Conservation (phyloP, 2,797 vertebrate genomes). For the Distichodus sexfasciatus region DNA sequence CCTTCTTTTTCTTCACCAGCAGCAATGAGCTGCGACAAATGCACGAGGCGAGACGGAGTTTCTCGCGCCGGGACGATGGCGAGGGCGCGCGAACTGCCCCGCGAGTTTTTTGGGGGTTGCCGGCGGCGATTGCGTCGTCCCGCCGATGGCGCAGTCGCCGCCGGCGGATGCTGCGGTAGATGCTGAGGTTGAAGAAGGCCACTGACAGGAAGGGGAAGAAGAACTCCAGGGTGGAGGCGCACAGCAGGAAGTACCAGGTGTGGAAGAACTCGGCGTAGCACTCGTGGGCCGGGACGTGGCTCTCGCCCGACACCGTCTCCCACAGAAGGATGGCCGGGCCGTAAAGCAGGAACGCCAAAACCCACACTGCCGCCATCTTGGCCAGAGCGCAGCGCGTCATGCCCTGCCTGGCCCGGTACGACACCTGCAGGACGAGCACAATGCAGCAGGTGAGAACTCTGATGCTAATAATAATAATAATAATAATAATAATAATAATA, state of each 20-base stretch:
- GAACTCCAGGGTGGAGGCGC: constrained; percentile 84
- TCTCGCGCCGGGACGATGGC: constrained; percentile 14
- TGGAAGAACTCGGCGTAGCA: constrained; percentile 72
- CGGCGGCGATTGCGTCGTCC: constrained; percentile 48
- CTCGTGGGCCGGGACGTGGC: constrained; percentile 65
- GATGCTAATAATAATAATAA: too few species aligned
- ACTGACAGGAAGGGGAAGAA: constrained; percentile 81
- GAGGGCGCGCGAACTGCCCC: constrained; percentile 38
- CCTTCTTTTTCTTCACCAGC: constrained; percentile 58
- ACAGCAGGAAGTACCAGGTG: constrained; percentile 75
- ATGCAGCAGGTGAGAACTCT: constrained; percentile 40
- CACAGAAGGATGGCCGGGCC: constrained; percentile 81
- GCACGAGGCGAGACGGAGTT: constrained; percentile 14
- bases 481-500: too few species aligned
- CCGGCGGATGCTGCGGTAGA: constrained; percentile 83
- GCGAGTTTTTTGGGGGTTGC: too few species aligned
- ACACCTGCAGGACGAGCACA: constrained; percentile 75
- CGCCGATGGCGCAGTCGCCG: constrained; percentile 62
- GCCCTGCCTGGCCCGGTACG: constrained; percentile 78
- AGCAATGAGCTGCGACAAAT: constrained; percentile 55
- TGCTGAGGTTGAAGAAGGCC: constrained; percentile 84
- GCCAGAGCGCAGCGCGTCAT: constrained; percentile 66
- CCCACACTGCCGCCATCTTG: constrained; percentile 83
- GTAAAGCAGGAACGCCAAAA: constrained; percentile 83
- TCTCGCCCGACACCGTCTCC: constrained; percentile 66